phyloP scores from a whole-genome alignment of 1,140 invertebrate genomes.

The Patella vulgata region DNA sequence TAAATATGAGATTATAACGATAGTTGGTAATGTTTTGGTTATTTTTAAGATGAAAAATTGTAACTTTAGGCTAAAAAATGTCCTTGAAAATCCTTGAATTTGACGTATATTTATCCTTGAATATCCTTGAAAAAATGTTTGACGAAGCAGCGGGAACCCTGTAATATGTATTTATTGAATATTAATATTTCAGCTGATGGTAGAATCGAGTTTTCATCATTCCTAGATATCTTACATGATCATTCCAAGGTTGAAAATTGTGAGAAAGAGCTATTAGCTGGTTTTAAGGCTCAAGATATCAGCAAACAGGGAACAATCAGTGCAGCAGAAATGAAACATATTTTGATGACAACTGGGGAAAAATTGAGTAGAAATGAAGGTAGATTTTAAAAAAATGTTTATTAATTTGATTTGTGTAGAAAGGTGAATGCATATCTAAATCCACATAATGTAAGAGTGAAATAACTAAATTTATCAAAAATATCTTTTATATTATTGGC shows the following conservation, averaged over 20 bases:
- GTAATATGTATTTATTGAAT: too few species aligned
- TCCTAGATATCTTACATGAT: slow-evolving; percentile 93
- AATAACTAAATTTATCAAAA: background rate
- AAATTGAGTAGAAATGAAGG: slow-evolving; percentile 88
- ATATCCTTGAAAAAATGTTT: too few species aligned
- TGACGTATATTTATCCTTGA: too few species aligned
- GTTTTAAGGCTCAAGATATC: slow-evolving; percentile 86
- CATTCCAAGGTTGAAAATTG: slow-evolving; percentile 88
- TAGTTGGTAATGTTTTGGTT: too few species aligned
- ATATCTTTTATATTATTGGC: slow-evolving; percentile 6
- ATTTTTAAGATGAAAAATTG: too few species aligned
- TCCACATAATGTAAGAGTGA: background rate
- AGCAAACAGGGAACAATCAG: slow-evolving; percentile 80
- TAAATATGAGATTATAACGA: too few species aligned
- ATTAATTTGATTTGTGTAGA: background rate
- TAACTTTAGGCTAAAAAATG: too few species aligned
- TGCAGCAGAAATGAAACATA: slow-evolving; percentile 84
- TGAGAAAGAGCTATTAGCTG: slow-evolving; percentile 88
- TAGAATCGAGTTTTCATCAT: slow-evolving; percentile 95
- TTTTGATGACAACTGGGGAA: slow-evolving; percentile 92
- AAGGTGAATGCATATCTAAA: background rate
- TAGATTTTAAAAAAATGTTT: too few species aligned
- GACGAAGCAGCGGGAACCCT: too few species aligned
- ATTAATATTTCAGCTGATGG: slow-evolving; percentile 75
- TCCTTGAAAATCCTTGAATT: too few species aligned